Base-by-base conservation (phyloP, 2,797 vertebrate species). In the Strix occidentalis region DNA sequence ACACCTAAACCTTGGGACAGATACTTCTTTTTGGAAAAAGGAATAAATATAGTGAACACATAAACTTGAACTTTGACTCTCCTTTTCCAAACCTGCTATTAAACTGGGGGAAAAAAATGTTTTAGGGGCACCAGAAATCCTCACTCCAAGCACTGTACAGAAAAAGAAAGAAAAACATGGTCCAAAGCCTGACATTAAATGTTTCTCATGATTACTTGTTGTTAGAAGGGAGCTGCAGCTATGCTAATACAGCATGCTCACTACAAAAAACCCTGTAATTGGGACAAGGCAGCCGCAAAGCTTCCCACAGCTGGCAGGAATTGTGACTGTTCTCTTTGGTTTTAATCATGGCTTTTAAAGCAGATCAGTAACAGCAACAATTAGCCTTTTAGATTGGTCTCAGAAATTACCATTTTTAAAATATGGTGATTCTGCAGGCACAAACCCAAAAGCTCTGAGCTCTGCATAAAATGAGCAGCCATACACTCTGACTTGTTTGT, bases 341-440 rank as follows among this genome's bases (percentile, higher is more conserved):
- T 95, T 96, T 95, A 95, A 96, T 96, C 90, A 89, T 41, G 88
- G 90, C 84, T 97, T 95, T 97, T 95, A 95, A 87, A 93, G 75
- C 92, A 93, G 88, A 96, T 95, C 92, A 90, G 86, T 89, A 95
- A 89, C 96, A 95, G 95, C 88, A 96, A 92, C 88, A 94, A 95
- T 96, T 95, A 96, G 93, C 92, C 94, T 83, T 94, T 93, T 95
- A 92, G 88, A 96, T 65, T 90, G 92, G 94, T 71, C 96, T 83
- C 95, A 91, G 90, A 95, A 96, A 94, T 94, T 89, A 83, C 68
- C 90, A 61, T 94, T 93, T 95, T 75, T 68, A 81, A 97, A 97
- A 95, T 54, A 70, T 61, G 75, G 92, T 95, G 91, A 95, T 91
- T 85, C 94, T 92, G 85, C 91, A 94, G 86, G 89, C 94, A 65